Evolutionary conservation across 2,113 vertebrate genomes (phyloP), one percentile per base, ranked within the genome.

Genomic region (Rostratula benghalensis): DNA sequence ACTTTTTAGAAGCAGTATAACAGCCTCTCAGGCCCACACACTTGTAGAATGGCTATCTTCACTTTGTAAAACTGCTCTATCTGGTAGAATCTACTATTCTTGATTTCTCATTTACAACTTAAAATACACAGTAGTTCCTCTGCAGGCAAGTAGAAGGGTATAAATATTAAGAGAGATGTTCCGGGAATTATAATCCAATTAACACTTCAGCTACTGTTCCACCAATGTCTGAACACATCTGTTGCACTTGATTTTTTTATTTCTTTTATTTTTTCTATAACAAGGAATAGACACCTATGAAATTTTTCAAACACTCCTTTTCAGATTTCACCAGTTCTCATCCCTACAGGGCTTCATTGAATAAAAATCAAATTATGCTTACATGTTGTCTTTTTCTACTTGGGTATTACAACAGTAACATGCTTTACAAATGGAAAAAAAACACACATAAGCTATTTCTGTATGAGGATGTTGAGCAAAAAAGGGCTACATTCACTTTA

Each of bases 91-190:
- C 81, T 91, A 51, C 45, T 76, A 83, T 27, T 95, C 56, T 51
- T 92, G 28, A 86, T 83, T 85, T 95, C 74, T 95, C 69, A 94
- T 77, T 97, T 94, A 91, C 67, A 94, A 75, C 35, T 87, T 84
- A 89, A 97, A 97, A 94, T 75, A 73, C 53, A 93, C 16, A 92
- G 75, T 78, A 83, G 67, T 83, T 96, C 81, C n/a, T 93, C 91
- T 81, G 43, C 3, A 17, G 75, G 46, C 54, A 85, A 90, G 65
- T 50, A 96, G 87, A 95, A 75, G 67, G 60, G 25, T 87, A 50
- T 24, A 35, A 27, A 35, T 63, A 89, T 82, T 71, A 60, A 94
- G 51, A 46, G 8, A 90, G n/a, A 57, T 56, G 21, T 51, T 73
- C 35, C 77, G 39, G 43, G 41, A 81, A 96, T 88, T 60, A 83